Evolutionary conservation across 2,113 vertebrate genomes (phyloP).

Genomic region (Tychaedon coryphoeus): DNA sequence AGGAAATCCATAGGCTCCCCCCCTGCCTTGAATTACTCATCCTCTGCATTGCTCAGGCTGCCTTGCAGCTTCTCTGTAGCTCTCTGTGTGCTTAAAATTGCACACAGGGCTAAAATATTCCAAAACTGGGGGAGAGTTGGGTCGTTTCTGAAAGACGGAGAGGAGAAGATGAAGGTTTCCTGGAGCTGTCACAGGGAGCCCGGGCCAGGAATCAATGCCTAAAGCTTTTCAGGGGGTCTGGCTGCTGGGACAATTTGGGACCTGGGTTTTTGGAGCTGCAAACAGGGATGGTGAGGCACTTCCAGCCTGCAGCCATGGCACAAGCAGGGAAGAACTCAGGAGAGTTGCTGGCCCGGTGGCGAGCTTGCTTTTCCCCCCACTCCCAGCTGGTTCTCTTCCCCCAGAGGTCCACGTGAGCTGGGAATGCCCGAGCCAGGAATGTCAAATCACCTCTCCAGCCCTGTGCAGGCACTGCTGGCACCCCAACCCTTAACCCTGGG

Average conservation of each 20-base stretch:
- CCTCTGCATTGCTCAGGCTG: too few relatives aligned
- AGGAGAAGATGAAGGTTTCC: neutral
- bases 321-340: neutral
- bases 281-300: fast-evolving
- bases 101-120: fast-evolving
- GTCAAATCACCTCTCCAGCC: neutral
- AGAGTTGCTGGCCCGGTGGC: fast-evolving
- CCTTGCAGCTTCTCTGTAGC: neutral
- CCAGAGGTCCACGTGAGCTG: fast-evolving
- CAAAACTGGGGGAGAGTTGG: fast-evolving
- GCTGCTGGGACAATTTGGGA: neutral
- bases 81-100: neutral
- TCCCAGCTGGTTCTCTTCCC: neutral
- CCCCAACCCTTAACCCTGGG: neutral
- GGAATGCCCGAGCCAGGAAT: neutral
- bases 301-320: fast-evolving
- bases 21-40: neutral
- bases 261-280: neutral
- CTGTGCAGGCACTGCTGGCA: neutral
- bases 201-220: neutral
- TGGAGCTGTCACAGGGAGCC: neutral
- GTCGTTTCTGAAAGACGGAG: neutral
- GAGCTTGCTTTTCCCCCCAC: neutral
- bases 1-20: neutral
- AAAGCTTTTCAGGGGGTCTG: neutral